Evolutionary conservation across 2,888 invertebrate species (phyloP).

Genomic region (Geotrupes spiniger): DNA sequence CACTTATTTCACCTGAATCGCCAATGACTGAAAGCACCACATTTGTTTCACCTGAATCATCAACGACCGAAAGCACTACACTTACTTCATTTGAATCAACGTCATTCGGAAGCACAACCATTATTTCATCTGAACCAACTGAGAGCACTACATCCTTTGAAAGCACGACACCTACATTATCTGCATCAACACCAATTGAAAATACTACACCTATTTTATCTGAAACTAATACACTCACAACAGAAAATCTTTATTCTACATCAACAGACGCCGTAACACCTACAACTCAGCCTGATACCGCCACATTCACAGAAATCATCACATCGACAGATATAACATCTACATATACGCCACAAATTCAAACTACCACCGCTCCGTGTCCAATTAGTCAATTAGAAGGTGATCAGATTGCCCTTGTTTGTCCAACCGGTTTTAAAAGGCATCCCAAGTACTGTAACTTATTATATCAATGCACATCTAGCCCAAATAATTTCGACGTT

Average conservation of each 20-base stretch:
- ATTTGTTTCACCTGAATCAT: constrained; percentile 6
- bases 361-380: constrained; percentile 39
- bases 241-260: too few species aligned
- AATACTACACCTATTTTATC: constrained; percentile 1
- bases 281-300: constrained; percentile 8
- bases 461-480: constrained; percentile 79
- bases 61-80: neutral
- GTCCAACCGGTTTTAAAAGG: constrained; percentile 78
- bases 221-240: constrained; percentile 18
- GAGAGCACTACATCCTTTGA: constrained; percentile 2
- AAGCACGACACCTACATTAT: constrained; percentile 30
- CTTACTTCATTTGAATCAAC: constrained; percentile 17
- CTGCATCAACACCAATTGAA: constrained; percentile 23
- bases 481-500: constrained; percentile 63
- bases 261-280: constrained; percentile 8
- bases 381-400: constrained; percentile 61
- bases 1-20: too few species aligned
- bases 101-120: constrained; percentile 23
- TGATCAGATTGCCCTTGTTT: constrained; percentile 70
- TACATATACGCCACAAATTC: constrained; percentile 30
- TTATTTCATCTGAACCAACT: neutral
- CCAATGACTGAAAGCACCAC: neutral
- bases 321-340: constrained; percentile 18
- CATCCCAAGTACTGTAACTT: constrained; percentile 81
- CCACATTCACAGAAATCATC: constrained; percentile 7